Conservation (phyloP, 2,113 vertebrate genomes). For the Silurus glanis region DNA sequence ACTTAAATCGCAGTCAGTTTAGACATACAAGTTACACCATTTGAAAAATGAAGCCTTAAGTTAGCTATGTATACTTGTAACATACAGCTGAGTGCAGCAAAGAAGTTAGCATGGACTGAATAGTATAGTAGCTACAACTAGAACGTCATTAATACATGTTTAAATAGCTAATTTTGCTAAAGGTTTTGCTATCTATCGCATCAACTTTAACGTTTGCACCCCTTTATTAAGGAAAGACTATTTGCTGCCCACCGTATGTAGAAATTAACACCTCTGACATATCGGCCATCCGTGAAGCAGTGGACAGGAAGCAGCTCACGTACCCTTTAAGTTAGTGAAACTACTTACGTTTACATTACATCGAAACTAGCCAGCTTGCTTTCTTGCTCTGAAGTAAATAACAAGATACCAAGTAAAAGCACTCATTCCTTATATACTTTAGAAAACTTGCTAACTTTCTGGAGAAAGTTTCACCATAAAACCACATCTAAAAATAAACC, state of each 20-base stretch:
- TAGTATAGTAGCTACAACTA: too few species aligned
- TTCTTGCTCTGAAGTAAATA: neutral
- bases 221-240: slow-evolving; percentile 58
- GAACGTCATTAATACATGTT: neutral
- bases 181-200: neutral
- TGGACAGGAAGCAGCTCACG: slow-evolving; percentile 56
- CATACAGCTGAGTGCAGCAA: neutral
- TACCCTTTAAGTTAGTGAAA: slow-evolving; percentile 72
- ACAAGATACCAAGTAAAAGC: neutral
- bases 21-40: neutral
- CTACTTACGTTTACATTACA: neutral
- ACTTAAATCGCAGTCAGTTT: neutral
- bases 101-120: neutral
- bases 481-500: neutral
- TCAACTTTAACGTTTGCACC: neutral
- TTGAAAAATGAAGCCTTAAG: neutral
- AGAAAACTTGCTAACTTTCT: neutral
- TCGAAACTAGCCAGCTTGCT: neutral
- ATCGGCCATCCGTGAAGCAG: slow-evolving; percentile 55
- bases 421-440: neutral
- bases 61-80: neutral
- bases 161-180: neutral
- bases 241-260: slow-evolving; percentile 72
- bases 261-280: slow-evolving; percentile 64
- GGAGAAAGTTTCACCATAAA: neutral